phyloP scores from a whole-genome alignment of 2,888 invertebrate genomes.

The Nemotelus pantherinus region DNA sequence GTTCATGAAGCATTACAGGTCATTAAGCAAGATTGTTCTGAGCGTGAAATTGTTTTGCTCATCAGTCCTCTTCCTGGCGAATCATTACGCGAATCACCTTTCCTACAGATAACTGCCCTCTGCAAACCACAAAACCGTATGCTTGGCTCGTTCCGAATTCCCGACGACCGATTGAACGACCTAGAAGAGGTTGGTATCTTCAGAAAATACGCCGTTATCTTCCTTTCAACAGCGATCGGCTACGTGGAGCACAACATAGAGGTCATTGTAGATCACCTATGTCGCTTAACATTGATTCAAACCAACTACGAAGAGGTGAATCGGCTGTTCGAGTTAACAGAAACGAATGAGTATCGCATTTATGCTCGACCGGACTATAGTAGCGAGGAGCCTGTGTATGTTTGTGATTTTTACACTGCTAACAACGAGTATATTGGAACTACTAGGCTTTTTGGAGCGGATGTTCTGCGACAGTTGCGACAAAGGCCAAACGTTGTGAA shows the following conservation, averaged over 20 bases:
- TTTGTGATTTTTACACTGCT: constrained; percentile 21
- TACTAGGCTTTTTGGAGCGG: background rate
- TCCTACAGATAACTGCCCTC: constrained; percentile 5
- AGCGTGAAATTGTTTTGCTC: background rate
- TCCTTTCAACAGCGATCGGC: background rate
- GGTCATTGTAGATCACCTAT: background rate
- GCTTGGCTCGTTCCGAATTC: constrained; percentile 20
- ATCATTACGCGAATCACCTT: background rate
- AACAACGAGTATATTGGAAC: constrained; percentile 11
- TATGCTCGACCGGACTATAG: constrained; percentile 18
- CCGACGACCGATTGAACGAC: background rate
- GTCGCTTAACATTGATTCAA: background rate
- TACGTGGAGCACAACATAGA: background rate
- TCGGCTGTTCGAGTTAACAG: constrained; percentile 7
- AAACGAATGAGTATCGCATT: background rate
- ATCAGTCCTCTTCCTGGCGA: constrained; percentile 15
- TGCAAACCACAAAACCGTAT: background rate
- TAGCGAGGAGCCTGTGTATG: background rate
- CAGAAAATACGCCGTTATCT: background rate
- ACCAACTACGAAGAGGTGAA: background rate
- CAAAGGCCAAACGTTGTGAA: constrained; percentile 7
- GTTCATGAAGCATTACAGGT: constrained; percentile 6
- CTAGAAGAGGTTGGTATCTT: constrained; percentile 10
- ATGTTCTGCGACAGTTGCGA: constrained; percentile 24
- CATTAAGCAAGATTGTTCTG: background rate